These are phyloP conservation scores for Synergus umbraculus DNA, from an alignment of 2,888 invertebrate genomes.

Conservation along the genomic window DNA sequence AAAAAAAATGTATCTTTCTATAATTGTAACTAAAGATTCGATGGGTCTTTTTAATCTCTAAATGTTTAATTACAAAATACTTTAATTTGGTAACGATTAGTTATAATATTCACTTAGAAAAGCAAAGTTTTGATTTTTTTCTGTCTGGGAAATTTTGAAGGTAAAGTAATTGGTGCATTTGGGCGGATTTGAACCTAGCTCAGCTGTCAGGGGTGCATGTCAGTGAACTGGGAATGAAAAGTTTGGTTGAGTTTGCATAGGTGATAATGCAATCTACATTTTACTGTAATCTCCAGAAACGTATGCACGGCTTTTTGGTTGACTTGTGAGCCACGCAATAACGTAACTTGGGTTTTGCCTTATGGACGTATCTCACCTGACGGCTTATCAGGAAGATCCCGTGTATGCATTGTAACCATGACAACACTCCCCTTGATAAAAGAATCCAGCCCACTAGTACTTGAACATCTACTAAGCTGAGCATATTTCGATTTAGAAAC, in stretches of 20 bases:
- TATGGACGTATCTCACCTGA: constrained; percentile 59
- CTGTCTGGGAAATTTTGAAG: background rate
- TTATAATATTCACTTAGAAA: no score
- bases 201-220: background rate
- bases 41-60: no score
- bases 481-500: background rate
- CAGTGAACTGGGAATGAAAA: constrained; percentile 20
- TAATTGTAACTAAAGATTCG: no score
- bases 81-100: no score
- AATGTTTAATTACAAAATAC: no score
- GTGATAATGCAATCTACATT: constrained; percentile 46
- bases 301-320: constrained; percentile 48
- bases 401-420: constrained; percentile 71
- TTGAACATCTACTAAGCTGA: background rate
- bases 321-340: constrained; percentile 53
- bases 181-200: background rate
- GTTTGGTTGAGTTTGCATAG: constrained; percentile 31
- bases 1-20: no score
- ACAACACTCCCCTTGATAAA: constrained; percentile 69
- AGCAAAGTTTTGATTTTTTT: background rate
- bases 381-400: constrained; percentile 68
- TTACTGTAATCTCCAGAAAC: constrained; percentile 40
- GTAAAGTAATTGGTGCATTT: background rate
- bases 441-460: constrained; percentile 46
- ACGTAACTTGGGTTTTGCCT: constrained; percentile 46